Conservation (phyloP, 2,888 invertebrate species). For the Neoscelio sp. region DNA sequence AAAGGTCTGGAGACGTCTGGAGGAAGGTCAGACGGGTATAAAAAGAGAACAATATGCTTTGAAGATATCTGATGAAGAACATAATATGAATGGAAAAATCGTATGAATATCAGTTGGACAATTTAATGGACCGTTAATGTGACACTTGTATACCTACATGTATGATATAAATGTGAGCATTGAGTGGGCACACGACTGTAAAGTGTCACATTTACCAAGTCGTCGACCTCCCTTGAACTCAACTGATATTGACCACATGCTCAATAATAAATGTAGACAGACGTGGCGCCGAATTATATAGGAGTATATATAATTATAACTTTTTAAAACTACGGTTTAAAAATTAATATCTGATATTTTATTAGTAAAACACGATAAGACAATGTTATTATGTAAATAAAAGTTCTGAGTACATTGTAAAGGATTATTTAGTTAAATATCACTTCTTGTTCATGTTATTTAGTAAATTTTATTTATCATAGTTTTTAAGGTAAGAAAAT, state of each 20-base stretch:
- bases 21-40: neutral
- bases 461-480: too few species aligned
- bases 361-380: too few species aligned
- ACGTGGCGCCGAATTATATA: conserved; percentile 49
- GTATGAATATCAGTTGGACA: conserved; percentile 8
- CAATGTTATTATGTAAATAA: too few species aligned
- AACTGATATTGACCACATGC: conserved; percentile 70
- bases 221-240: conserved; percentile 70
- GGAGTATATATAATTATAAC: conserved; percentile 2
- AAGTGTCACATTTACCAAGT: conserved; percentile 62
- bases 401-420: too few species aligned
- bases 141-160: conserved; percentile 12
- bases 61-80: conserved; percentile 1
- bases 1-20: too few species aligned
- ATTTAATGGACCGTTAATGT: conserved; percentile 38
- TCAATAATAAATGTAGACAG: conserved; percentile 66
- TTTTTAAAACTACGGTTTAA: neutral
- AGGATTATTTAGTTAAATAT: too few species aligned
- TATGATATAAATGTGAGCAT: conserved; percentile 28
- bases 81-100: neutral
- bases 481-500: too few species aligned
- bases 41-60: neutral
- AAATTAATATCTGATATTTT: too few species aligned
- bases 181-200: conserved; percentile 46
- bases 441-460: too few species aligned